A percentile compares a stretch with the other conserved stretches of the same genome.
Evolutionary conservation across 1,140 invertebrate species (phyloP).

Genomic region (Ectropis grisescens): DNA sequence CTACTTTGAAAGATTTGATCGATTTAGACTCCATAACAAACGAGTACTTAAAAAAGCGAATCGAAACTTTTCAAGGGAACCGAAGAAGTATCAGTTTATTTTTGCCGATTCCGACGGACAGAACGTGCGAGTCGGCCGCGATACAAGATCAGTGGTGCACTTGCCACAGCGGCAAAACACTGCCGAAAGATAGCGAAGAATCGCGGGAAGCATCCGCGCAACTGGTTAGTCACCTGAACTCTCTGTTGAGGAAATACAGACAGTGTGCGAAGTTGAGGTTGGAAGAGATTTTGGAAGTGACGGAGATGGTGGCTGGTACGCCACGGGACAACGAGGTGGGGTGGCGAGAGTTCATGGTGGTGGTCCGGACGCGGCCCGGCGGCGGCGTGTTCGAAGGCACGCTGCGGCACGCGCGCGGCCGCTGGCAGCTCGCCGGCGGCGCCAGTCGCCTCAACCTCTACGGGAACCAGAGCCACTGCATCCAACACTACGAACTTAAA

Average conservation of each 20-base stretch:
- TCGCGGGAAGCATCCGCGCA: slow-evolving; percentile 68
- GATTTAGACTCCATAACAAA: slow-evolving; percentile 39
- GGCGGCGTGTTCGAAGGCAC: slow-evolving; percentile 84
- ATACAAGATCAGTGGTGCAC: slow-evolving; percentile 89
- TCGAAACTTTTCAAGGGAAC: slow-evolving; percentile 18
- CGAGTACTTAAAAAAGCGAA: slow-evolving; percentile 33
- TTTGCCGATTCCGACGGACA: slow-evolving; percentile 74
- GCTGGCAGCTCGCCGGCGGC: slow-evolving; percentile 72
- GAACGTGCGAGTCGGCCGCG: slow-evolving; percentile 81
- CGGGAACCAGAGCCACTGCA: slow-evolving; percentile 82
- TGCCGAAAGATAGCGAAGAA: slow-evolving; percentile 56
- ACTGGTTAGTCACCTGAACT: slow-evolving; percentile 76
- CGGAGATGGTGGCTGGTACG: slow-evolving; percentile 49
- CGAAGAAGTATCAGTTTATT: slow-evolving; percentile 82
- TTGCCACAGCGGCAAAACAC: slow-evolving; percentile 75
- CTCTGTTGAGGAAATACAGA: slow-evolving; percentile 69
- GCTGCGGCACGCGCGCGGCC: slow-evolving; percentile 57
- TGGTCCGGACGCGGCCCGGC: slow-evolving; percentile 77
- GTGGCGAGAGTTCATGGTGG: slow-evolving; percentile 76
- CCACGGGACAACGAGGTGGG: slow-evolving; percentile 42
- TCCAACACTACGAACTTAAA: slow-evolving; percentile 80
- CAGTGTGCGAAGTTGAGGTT: slow-evolving; percentile 73
- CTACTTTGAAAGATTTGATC: slow-evolving; percentile 67
- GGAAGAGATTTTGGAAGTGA: slow-evolving; percentile 69
- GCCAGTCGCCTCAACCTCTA: slow-evolving; percentile 88